A percentile compares a stretch with the other conserved stretches of the same genome.
These are phyloP conservation scores for Stenotaenia linearis DNA, from an alignment of 2,888 invertebrate genomes.

Conservation along the genomic window DNA sequence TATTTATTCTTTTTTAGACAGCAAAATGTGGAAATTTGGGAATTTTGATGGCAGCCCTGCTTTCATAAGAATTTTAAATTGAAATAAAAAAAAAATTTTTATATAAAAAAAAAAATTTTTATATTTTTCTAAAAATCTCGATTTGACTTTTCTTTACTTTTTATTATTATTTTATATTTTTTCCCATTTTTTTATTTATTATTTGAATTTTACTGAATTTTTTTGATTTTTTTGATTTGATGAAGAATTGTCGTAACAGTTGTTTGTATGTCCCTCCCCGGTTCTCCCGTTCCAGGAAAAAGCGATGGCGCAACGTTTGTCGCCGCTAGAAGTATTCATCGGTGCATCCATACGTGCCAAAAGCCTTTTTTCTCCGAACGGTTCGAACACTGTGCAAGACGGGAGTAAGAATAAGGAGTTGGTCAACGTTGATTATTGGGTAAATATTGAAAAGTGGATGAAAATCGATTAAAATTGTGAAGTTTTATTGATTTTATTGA, in stretches of 20 bases:
- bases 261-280: neutral
- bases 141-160: neutral
- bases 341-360: constrained; percentile 2
- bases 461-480: too few relatives aligned
- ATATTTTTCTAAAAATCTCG: neutral
- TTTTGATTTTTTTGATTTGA: neutral
- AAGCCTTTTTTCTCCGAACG: neutral
- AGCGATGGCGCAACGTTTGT: neutral
- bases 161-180: neutral
- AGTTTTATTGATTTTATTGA: too few relatives aligned
- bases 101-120: neutral
- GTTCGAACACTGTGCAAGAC: neutral
- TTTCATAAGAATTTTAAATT: neutral
- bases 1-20: too few relatives aligned
- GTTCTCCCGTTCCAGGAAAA: neutral
- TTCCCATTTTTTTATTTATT: neutral
- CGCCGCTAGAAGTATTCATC: neutral
- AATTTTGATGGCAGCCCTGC: constrained; percentile 30
- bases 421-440: neutral
- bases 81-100: neutral
- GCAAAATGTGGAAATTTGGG: neutral
- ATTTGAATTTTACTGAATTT: neutral
- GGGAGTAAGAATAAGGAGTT: neutral
- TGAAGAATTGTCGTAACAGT: neutral
- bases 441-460: too few relatives aligned